Conservation (phyloP, 2,113 vertebrate genomes). For the Leptosomus discolor region DNA sequence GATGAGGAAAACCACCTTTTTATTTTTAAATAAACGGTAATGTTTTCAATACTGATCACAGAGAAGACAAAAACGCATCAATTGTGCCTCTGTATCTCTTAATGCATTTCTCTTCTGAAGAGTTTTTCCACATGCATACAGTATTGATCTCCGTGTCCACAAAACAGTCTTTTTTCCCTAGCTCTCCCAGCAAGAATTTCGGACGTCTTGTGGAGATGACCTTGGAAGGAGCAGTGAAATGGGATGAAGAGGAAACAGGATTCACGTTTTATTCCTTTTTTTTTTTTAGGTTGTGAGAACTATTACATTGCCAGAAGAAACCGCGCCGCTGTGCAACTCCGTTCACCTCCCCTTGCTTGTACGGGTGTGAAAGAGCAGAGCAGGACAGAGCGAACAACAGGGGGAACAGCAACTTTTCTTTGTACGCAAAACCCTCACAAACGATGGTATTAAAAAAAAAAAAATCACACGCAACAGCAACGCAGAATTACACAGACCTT, state of each 20-base stretch:
- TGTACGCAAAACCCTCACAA: not conserved
- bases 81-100: not conserved
- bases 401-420: not conserved
- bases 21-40: constrained; percentile 26
- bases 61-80: constrained; percentile 14
- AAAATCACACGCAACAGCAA: not conserved
- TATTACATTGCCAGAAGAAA: not conserved
- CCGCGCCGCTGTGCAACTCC: not conserved
- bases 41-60: constrained; percentile 54
- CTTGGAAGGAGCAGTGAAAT: not conserved
- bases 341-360: not conserved
- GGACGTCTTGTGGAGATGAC: not conserved
- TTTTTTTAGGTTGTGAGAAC: not conserved
- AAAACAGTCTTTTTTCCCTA: not conserved
- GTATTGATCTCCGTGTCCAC: not conserved
- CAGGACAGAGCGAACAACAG: not conserved
- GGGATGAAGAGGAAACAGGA: not conserved
- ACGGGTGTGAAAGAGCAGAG: not conserved
- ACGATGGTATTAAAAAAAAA: not conserved
- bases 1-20: constrained; percentile 43
- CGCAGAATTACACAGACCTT: not conserved
- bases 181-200: not conserved
- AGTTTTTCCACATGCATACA: not conserved
- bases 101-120: not conserved
- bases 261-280: not conserved